These are phyloP conservation scores for Erpornis zantholeuca DNA, from an alignment of 2,113 vertebrate genomes.

Conservation along the genomic window DNA sequence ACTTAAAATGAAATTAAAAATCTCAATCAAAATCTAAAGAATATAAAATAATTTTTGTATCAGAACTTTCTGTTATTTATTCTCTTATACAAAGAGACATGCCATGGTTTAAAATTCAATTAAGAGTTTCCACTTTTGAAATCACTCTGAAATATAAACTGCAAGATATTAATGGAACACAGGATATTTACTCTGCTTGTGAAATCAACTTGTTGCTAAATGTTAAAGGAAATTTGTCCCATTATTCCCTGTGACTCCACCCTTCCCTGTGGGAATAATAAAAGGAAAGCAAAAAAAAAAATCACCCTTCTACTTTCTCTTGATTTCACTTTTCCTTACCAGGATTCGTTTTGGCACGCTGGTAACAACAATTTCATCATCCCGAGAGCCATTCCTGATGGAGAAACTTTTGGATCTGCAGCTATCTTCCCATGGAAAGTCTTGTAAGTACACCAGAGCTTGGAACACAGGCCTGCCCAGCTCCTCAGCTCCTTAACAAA, in stretches of 20 bases:
- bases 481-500: not conserved
- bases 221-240: not conserved
- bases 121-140: not conserved
- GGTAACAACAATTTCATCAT: not conserved
- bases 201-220: not conserved
- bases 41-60: not conserved
- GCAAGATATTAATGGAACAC: not conserved
- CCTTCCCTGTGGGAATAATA: not conserved
- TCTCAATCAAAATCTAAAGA: not conserved
- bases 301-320: not conserved
- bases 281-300: not conserved
- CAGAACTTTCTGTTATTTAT: not conserved
- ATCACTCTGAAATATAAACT: not conserved
- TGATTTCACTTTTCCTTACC: not conserved
- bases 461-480: not conserved
- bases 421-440: not conserved
- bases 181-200: not conserved
- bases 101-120: not conserved
- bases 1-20: not conserved
- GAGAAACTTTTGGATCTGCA: not conserved
- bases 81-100: not conserved
- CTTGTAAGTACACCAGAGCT: not conserved
- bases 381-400: not conserved
- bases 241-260: slow-evolving; percentile 21
- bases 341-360: not conserved